Base-by-base conservation (phyloP, 2,888 invertebrate genomes). In the Ischnura elegans region DNA sequence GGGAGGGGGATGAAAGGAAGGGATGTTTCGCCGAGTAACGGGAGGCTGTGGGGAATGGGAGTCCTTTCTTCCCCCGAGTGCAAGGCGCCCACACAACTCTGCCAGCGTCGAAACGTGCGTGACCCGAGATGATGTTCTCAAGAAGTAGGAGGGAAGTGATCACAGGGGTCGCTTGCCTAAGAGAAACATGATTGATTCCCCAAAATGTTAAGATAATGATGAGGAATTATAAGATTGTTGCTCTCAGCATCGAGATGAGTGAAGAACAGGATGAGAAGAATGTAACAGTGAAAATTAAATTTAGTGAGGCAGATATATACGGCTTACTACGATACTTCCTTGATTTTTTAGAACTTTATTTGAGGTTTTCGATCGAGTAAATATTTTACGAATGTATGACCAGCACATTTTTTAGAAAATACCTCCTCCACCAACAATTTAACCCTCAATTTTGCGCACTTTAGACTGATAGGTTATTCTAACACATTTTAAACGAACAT, bases 21-120 rank as follows among this genome's bases (percentile, higher is more conserved):
- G 87, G 87, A 51, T 87, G 46, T 87, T 47, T 87, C 51, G 51
- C 47, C 87, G 87, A 51, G 47, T 47, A 51, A 87, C 51, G 87
- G 47, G 51, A 47, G 87, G 47, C 46, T 36, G 87, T 36, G 51
- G 87, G 36, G 87, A 51, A 87, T 87, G 19, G 29, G 87, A 36
- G 61, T 25, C n/a, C 25, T 13, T 36, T 76, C 10, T 16, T 76
- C 29, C 66, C 25, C 61, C 2, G 76, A 8, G 8, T n/a, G n/a
- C 8, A n/a, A 10, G 36, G 76, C 76, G 76, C 36, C 76, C 76
- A 76, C 76, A 76, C 36, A 36, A 3, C 5, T n/a, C 3, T 8
- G 61, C 36, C 36, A 8, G 0, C 36, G 29, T 76, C 29, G 29
- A 13, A 5, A 76, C 76, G 76, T 76, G 76, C 29, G 76, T 36